Conservation (phyloP, 2,797 vertebrate genomes). For the Scolopax bukidnonensis region DNA sequence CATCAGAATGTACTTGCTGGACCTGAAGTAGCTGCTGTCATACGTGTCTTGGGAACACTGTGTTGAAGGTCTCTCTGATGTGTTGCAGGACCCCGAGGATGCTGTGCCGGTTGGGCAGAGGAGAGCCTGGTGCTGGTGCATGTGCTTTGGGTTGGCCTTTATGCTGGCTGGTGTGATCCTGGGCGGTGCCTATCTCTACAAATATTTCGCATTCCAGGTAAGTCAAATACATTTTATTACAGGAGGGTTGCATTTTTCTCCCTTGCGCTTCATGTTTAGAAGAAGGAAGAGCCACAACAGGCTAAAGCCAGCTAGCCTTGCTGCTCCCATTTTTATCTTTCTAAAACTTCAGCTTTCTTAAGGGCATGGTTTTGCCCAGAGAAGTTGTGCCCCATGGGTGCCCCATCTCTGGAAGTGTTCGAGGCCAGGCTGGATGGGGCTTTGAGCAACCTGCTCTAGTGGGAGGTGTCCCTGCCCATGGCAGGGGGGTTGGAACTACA, state of each 20-base stretch:
- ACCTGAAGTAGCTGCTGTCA: not conserved
- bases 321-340: not conserved
- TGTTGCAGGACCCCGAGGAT: constrained; percentile 86
- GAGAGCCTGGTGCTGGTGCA: constrained; percentile 95
- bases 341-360: not conserved
- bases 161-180: constrained; percentile 94
- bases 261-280: not conserved
- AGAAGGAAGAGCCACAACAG: not conserved
- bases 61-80: constrained; percentile 15
- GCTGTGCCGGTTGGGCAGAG: constrained; percentile 84
- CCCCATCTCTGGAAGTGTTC: too few species aligned
- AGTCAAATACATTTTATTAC: constrained; percentile 23
- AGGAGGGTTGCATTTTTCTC: not conserved
- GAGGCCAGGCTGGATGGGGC: too few species aligned
- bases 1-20: not conserved
- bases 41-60: not conserved
- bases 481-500: too few species aligned
- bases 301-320: not conserved
- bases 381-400: too few species aligned
- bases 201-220: constrained; percentile 88
- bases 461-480: too few species aligned
- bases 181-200: constrained; percentile 92
- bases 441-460: too few species aligned
- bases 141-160: constrained; percentile 93
- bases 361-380: not conserved